Evolutionary conservation across 2,888 invertebrate species (phyloP).

Genomic region (Pheosia tremula): DNA sequence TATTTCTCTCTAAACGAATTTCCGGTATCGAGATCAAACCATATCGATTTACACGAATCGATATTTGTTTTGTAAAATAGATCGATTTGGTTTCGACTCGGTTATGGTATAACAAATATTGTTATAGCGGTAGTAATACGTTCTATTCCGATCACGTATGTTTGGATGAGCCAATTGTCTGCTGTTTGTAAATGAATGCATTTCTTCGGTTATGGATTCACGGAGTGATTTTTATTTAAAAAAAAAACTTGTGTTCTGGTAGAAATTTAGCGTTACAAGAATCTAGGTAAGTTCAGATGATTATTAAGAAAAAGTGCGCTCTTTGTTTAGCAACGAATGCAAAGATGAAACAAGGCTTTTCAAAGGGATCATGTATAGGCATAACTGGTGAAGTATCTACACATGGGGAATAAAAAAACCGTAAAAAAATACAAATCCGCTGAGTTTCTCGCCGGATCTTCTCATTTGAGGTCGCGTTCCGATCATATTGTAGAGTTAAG

Average conservation of each 20-base stretch:
- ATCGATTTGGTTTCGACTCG: slow-evolving; percentile 11
- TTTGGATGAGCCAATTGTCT: slow-evolving; percentile 10
- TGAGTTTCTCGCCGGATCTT: no score
- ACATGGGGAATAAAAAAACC: no score
- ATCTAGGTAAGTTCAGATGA: no score
- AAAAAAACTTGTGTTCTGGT: not conserved
- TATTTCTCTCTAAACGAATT: slow-evolving; percentile 41
- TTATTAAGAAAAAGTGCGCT: no score
- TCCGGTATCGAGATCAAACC: slow-evolving; percentile 16
- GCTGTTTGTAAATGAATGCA: slow-evolving; percentile 13
- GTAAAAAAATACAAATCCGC: no score
- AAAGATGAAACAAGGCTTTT: no score
- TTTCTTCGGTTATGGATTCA: not conserved
- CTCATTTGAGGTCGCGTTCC: no score
- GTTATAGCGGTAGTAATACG: slow-evolving; percentile 26
- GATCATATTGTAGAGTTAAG: no score
- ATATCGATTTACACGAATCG: slow-evolving; percentile 20
- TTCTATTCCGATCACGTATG: not conserved
- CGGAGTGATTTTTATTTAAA: not conserved
- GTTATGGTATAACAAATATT: slow-evolving; percentile 46
- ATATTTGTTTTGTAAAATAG: slow-evolving; percentile 27
- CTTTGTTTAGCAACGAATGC: no score
- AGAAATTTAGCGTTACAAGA: no score
- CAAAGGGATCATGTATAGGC: no score
- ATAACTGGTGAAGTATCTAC: no score